Evolutionary conservation across 2,113 vertebrate species (phyloP).

Genomic region (Caloenas nicobarica): DNA sequence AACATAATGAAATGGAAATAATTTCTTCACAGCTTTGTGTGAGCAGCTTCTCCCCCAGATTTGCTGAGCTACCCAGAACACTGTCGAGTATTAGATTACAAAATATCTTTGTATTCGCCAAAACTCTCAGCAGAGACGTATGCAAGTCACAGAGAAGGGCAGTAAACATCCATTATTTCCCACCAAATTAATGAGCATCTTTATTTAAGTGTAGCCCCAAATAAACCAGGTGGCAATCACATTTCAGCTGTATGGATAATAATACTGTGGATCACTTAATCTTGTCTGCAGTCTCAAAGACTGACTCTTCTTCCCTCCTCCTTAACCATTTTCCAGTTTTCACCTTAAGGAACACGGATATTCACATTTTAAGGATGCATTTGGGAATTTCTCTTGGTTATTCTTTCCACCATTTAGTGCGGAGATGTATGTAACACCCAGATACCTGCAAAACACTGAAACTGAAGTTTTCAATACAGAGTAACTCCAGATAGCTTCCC

Average conservation of each 20-base stretch:
- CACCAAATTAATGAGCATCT: not conserved
- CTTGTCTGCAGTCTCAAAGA: not conserved
- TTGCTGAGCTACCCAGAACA: not conserved
- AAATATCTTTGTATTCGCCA: not conserved
- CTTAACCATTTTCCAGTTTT: not conserved
- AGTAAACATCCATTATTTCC: not conserved
- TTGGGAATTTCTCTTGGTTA: not conserved
- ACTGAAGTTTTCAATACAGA: not conserved
- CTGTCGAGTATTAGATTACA: not conserved
- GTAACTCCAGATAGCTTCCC: not conserved
- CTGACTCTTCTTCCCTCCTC: not conserved
- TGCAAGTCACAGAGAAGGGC: not conserved
- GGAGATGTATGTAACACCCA: not conserved
- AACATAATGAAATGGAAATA: not conserved
- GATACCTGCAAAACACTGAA: not conserved
- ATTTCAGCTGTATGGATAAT: accelerated
- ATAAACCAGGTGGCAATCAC: not conserved
- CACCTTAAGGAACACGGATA: not conserved
- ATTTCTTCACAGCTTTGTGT: not conserved
- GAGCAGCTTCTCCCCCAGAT: not conserved
- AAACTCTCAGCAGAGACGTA: not conserved
- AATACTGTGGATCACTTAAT: not conserved
- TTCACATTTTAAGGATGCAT: not conserved
- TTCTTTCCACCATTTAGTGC: not conserved
- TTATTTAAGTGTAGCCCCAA: not conserved